Evolutionary conservation across 2,888 invertebrate species (phyloP).

Genomic region (Geotrupes spiniger): DNA sequence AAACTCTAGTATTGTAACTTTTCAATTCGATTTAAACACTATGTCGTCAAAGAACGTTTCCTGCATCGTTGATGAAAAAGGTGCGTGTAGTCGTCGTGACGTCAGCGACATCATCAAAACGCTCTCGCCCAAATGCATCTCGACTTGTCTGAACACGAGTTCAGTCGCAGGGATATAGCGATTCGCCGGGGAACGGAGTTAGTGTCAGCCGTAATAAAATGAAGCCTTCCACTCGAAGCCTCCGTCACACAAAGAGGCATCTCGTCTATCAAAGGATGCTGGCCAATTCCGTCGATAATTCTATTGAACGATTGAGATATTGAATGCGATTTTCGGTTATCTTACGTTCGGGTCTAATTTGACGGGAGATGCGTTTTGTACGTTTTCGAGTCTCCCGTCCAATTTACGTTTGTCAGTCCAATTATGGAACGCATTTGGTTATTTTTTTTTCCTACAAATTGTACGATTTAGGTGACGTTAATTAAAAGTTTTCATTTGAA

Average conservation of each 20-base stretch:
- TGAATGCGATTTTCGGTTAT: slow-evolving; percentile 15
- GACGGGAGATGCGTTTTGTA: slow-evolving; percentile 15
- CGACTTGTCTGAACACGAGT: too few relatives aligned
- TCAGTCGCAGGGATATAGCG: too few relatives aligned
- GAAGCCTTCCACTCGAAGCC: slow-evolving; percentile 32
- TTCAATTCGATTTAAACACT: too few relatives aligned
- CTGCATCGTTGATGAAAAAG: too few relatives aligned
- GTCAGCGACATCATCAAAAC: too few relatives aligned
- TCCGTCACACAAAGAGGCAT: slow-evolving; percentile 16
- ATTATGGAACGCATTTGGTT: neutral
- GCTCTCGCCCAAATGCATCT: too few relatives aligned
- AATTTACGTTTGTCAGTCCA: slow-evolving; percentile 12
- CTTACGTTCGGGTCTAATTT: slow-evolving; percentile 14
- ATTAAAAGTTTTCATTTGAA: too few relatives aligned
- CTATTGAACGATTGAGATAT: slow-evolving; percentile 21
- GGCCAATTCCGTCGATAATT: slow-evolving; percentile 15
- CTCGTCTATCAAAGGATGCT: slow-evolving; percentile 18
- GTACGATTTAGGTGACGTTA: too few relatives aligned
- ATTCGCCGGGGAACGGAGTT: slow-evolving; percentile 23
- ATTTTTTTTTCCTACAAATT: too few relatives aligned
- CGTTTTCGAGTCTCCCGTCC: slow-evolving; percentile 12
- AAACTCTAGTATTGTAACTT: too few relatives aligned
- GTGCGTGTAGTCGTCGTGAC: too few relatives aligned
- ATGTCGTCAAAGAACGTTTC: too few relatives aligned
- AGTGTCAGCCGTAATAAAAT: slow-evolving; percentile 36